A percentile compares a stretch with the other conserved stretches of the same genome.
These are phyloP conservation scores for Pluvialis apricaria DNA, from an alignment of 2,113 vertebrate genomes.

Conservation along the genomic window DNA sequence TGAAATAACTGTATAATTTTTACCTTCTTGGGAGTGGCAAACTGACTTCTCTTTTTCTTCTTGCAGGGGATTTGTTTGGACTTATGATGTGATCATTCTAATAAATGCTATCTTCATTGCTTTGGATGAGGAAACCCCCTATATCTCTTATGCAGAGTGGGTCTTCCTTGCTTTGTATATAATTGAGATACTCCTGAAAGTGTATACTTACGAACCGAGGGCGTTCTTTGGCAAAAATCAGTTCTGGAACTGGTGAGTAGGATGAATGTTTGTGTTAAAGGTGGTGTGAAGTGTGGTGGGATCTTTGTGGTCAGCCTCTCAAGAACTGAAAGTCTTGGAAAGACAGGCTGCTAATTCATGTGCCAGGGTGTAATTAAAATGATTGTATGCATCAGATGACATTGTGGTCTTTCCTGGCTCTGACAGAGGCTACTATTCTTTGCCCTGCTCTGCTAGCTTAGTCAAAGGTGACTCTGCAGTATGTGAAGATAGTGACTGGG, in stretches of 20 bases:
- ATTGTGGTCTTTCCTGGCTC: background rate
- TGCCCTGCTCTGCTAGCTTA: background rate
- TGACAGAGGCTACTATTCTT: background rate
- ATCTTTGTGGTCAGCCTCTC: background rate
- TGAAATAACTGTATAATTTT: background rate
- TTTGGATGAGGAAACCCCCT: conserved; percentile 83
- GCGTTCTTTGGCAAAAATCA: conserved; percentile 82
- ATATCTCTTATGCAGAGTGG: conserved; percentile 86
- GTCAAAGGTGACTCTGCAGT: background rate
- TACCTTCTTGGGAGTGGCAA: background rate
- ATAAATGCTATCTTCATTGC: conserved; percentile 92
- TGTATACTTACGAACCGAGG: conserved; percentile 87
- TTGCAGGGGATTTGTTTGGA: conserved; percentile 77
- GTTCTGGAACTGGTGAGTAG: conserved; percentile 94
- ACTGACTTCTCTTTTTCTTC: background rate
- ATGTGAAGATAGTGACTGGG: background rate
- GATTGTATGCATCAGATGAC: background rate
- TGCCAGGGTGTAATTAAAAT: background rate
- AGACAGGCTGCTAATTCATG: background rate
- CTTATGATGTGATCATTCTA: conserved; percentile 87
- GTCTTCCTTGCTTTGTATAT: conserved; percentile 86
- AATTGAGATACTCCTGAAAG: conserved; percentile 88
- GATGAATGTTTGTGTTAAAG: background rate
- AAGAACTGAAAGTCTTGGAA: background rate
- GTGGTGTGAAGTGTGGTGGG: background rate